phyloP scores from a whole-genome alignment of 2,888 invertebrate species.

The Drosophila falleni region DNA sequence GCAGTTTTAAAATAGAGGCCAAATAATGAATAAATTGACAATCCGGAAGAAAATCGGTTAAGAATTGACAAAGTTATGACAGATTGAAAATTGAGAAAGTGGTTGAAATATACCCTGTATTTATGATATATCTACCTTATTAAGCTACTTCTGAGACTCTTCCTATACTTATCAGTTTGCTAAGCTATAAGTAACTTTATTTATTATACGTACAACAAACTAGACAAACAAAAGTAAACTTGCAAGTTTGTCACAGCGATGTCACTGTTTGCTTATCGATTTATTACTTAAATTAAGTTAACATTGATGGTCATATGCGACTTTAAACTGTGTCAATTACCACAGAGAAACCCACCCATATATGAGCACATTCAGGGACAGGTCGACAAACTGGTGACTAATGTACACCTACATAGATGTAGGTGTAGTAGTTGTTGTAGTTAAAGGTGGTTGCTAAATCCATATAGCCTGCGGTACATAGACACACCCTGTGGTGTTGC shows the following conservation, averaged over 20 bases:
- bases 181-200: neutral
- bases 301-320: conserved; percentile 1
- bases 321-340: conserved; percentile 28
- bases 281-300: conserved; percentile 12
- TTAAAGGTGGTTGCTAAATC: conserved; percentile 1
- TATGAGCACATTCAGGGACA: conserved; percentile 18
- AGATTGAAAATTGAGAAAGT: too few species aligned
- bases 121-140: neutral
- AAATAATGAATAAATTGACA: too few species aligned
- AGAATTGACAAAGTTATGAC: too few species aligned
- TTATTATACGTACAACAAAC: neutral
- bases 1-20: too few species aligned
- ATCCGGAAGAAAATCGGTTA: too few species aligned
- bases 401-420: conserved; percentile 7
- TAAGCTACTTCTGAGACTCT: neutral
- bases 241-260: neutral
- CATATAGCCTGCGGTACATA: neutral
- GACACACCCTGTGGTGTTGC: conserved; percentile 17
- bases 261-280: conserved; percentile 12
- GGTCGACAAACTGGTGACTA: conserved; percentile 18
- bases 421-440: neutral
- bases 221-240: neutral
- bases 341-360: conserved; percentile 4
- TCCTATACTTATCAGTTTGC: neutral
- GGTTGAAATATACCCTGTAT: neutral